Evolutionary conservation across 2,113 vertebrate species (phyloP), one percentile per base, ranked within the genome.

Genomic region (Lamprotornis superbus): DNA sequence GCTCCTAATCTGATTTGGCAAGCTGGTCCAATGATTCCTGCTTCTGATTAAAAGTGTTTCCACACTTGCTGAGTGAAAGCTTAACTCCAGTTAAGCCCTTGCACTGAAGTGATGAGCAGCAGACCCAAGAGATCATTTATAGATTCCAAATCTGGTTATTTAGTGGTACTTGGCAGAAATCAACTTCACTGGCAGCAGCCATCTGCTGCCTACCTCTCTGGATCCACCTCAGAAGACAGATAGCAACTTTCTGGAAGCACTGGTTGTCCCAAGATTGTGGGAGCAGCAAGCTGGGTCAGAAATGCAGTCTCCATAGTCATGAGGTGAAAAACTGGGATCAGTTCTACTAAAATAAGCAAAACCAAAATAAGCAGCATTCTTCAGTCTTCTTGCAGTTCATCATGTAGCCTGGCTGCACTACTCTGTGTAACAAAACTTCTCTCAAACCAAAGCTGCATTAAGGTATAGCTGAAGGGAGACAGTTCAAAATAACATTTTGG

Each of bases 1-100:
- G 42, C n/a, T 80, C 31, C 44, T 87, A 70, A 93, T 89, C 71
- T 83, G 92, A 95, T 92, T 49, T 95, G 94, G 80, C 91, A 94
- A 86, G 44, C 39, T n/a, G 15, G 15, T 59, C 39, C 46, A 42
- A 25, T 0, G 15, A 92, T 55, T 92, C 35, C 80, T 89, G 91
- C 79, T 94, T 81, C 76, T 81, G 76, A 87, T 93, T 83, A 86
- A 12, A 71, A 94, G 59, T 31, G 55, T 57, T 76, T 79, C 49
- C 59, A 63, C 61, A 35, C 30, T 71, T 79, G 59, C 68, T 44
- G 83, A 77, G 40, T n/a, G 37, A 85, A 78, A 20, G 13, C 71
- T 71, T 71, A 63, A 50, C 71, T 77, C 67, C 71, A 27, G 42
- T 65, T 70, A 46, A 86, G 71, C 59, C 55, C 15, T 37, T 10